These are phyloP conservation scores for Agapetus fuscipes DNA, from an alignment of 2,888 invertebrate species.

Conservation along the genomic window DNA sequence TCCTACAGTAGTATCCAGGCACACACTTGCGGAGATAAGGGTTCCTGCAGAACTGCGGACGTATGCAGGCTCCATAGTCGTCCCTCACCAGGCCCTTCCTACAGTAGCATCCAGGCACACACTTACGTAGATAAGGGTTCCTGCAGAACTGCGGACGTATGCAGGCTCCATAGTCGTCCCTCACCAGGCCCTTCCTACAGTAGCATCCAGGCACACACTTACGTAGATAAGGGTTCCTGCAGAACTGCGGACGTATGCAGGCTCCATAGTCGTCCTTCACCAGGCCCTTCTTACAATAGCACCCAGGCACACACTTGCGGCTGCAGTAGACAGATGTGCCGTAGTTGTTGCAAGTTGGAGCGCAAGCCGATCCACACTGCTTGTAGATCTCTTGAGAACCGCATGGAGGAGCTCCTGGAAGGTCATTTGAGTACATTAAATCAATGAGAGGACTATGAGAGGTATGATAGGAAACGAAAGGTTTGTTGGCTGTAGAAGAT, in stretches of 20 bases:
- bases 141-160: too few relatives aligned
- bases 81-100: slow-evolving; percentile 17
- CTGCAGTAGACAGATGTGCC: not conserved
- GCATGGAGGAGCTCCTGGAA: not conserved
- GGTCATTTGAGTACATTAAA: too few relatives aligned
- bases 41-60: too few relatives aligned
- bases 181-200: slow-evolving; percentile 17
- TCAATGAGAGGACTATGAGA: too few relatives aligned
- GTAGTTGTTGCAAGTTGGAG: slow-evolving; percentile 3
- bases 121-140: too few relatives aligned
- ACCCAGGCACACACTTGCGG: slow-evolving; percentile 11
- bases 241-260: not conserved
- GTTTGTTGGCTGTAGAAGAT: too few relatives aligned
- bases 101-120: slow-evolving; percentile 17
- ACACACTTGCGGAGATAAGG: too few relatives aligned
- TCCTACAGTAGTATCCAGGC: too few relatives aligned
- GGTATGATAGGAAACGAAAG: too few relatives aligned
- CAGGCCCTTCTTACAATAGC: slow-evolving; percentile 16
- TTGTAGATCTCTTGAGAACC: not conserved
- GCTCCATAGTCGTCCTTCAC: slow-evolving; percentile 7
- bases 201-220: slow-evolving; percentile 12
- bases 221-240: not conserved
- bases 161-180: slow-evolving; percentile 11
- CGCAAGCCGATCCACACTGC: slow-evolving; percentile 1
- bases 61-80: slow-evolving; percentile 15